Evolutionary conservation across 2,888 invertebrate species (phyloP), one percentile per base, ranked within the genome.

Genomic region (Nymphalis c-album): DNA sequence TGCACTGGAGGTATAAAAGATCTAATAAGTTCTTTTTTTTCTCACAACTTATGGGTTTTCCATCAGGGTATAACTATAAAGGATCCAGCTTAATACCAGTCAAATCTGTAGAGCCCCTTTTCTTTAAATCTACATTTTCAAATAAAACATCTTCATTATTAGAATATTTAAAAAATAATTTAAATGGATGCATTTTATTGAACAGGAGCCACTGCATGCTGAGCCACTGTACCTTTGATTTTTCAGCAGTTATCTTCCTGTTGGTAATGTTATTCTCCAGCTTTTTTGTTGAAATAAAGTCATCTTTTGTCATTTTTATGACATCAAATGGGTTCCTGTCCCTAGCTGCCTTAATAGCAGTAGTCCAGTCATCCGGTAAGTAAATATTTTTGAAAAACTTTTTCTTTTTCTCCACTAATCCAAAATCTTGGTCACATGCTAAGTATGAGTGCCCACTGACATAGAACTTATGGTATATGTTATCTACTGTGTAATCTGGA

Each of bases 181-280:
- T 26, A 26, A 57, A 63, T 63, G 55, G 63, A 63, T 57, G 63
- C 46, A 45, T 55, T 63, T 63, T 57, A 55, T 63, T 22, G 31
- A 46, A 63, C 63, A 55, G 26, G n/a, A 63, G 20, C 63, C 57
- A 63, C 53, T 63, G 63, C 7, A 63, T 63, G 18, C 46, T 53
- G 16, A 63, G 55, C 47, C 63, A 63, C 31, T 63, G 26, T 26
- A 63, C 57, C 31, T 63, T 47, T 31, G 46, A 26, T 63, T 57
- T 55, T 18, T 55, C 55, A 22, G 31, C 55, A 47, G 55, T 31
- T 26, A 55, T 40, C 46, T 63, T 55, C 47, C 47, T 57, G 46
- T 57, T 47, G 26, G 47, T 58, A 45, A 58, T 63, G 35, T 58
- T 63, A 48, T 45, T 63, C 48, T 48, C 48, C 35, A 63, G 18